Evolutionary conservation across 2,888 invertebrate species (phyloP), one percentile per base, ranked within the genome.

Genomic region (Nebria salina): DNA sequence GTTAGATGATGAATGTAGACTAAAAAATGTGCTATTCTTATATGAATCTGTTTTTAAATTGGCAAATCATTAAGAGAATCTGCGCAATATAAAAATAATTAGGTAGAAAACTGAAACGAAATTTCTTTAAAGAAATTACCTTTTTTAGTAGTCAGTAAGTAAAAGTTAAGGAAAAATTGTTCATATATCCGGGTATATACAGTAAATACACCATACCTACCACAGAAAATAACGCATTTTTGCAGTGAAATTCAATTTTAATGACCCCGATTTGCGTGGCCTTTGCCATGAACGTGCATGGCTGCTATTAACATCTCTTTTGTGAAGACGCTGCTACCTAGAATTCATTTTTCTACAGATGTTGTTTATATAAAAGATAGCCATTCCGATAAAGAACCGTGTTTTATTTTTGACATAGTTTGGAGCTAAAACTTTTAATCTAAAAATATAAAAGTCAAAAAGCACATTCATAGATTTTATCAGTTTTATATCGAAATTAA

Each of bases 181-280:
- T 54, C 13, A 54, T 1, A 54, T 54, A 54, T 54, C 54, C 54
- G 54, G 54, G 54, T 54, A 54, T 54, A 54, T 11, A 54, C 54
- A 7, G 13, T 8, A 4, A 76, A 76, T 26, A 76, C n/a, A 15
- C 43, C 68, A 76, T 76, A 70, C 70, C 70, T 76, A 54, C 76
- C 20, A 42, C 73, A 42, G 64, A 1, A 20, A 68, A 26, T 25
- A 68, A n/a, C 8, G 43, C 54, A 54, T 54, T 34, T 64, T 72
- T 43, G 75, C 70, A 80, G 80, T 80, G 80, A 80, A 80, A 80
- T 80, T 80, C 64, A 80, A 75, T 80, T 80, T 75, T 75, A 72
- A 80, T 80, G 80, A 73, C 80, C 80, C 75, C 80, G 54, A 75
- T 80, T 80, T 68, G 15, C 11, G 25, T 80, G 75, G 73, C 75